Percentiles rank a stretch among this genome's conserved stretches.
Conservation (phyloP, 2,888 invertebrate genomes). For the Agapetus fuscipes region DNA sequence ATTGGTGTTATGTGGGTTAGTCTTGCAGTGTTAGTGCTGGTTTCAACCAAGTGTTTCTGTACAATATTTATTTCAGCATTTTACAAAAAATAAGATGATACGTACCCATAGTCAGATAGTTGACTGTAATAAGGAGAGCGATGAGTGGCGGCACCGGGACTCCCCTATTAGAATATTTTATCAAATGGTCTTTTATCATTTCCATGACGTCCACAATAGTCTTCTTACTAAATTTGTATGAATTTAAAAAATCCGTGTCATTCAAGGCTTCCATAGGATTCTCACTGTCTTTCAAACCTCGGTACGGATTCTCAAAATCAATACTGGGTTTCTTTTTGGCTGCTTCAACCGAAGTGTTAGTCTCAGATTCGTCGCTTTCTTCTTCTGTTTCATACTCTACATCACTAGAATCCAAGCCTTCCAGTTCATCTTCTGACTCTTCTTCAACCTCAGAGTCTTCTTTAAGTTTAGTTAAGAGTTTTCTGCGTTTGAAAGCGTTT, state of each 20-base stretch:
- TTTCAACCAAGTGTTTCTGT: no score
- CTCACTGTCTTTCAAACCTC: slow-evolving; percentile 20
- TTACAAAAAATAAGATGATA: no score
- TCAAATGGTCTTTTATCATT: slow-evolving; percentile 22
- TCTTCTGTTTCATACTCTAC: slow-evolving; percentile 11
- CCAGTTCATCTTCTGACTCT: slow-evolving; percentile 10
- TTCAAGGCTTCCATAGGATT: slow-evolving; percentile 22
- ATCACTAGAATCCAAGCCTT: no score
- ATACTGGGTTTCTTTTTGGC: slow-evolving; percentile 12
- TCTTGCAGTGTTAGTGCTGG: no score
- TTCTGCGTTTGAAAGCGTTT: slow-evolving; percentile 3
- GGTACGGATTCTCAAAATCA: slow-evolving; percentile 18
- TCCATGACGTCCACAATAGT: slow-evolving; percentile 21
- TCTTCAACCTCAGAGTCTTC: slow-evolving; percentile 2
- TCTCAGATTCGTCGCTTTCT: slow-evolving; percentile 2
- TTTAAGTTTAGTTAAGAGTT: not conserved
- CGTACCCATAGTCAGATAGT: slow-evolving; percentile 21
- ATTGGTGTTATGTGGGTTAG: no score
- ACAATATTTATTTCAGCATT: no score
- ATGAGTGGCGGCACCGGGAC: slow-evolving; percentile 22
- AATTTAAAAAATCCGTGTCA: slow-evolving; percentile 19
- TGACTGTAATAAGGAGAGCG: slow-evolving; percentile 21
- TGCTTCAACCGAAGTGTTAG: slow-evolving; percentile 3
- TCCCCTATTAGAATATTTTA: slow-evolving; percentile 20
- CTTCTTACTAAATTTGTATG: slow-evolving; percentile 22